phyloP scores from a whole-genome alignment of 2,797 vertebrate species.

The Cynopterus sphinx region DNA sequence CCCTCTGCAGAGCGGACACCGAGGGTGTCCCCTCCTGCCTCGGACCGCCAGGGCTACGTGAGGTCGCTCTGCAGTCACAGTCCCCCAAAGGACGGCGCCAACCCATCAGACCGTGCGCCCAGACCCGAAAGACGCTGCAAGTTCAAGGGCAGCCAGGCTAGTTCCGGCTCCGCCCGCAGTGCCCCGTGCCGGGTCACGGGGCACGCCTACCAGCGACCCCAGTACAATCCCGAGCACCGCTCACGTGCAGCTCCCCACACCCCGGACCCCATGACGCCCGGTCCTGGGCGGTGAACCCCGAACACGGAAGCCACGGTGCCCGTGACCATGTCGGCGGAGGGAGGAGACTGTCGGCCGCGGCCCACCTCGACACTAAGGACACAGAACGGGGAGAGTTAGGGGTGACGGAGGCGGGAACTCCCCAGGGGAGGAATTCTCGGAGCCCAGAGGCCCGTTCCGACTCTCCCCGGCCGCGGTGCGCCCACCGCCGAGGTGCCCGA shows the following conservation, averaged over 20 bases:
- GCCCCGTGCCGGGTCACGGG: background rate
- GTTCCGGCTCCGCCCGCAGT: background rate
- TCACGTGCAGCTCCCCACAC: too few species aligned
- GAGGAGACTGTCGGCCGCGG: background rate
- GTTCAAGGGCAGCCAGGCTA: background rate
- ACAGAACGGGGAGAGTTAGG: background rate
- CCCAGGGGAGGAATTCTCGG: background rate
- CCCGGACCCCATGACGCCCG: background rate
- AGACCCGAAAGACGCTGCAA: background rate
- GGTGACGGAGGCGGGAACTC: background rate
- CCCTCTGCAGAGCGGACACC: background rate
- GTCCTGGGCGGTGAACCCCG: too few species aligned
- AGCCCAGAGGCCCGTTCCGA: background rate
- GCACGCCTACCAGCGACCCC: accelerated
- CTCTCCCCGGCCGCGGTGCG: background rate
- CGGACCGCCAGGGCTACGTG: background rate
- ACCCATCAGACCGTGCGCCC: background rate
- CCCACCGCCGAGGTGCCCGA: background rate
- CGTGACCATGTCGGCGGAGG: background rate
- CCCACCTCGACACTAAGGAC: background rate
- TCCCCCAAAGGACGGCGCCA: background rate
- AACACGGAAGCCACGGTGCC: background rate
- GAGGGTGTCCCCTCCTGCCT: background rate
- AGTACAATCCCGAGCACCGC: accelerated
- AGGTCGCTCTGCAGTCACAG: background rate